Base-by-base conservation (phyloP, 2,797 vertebrate species). In the Spea hammondii region DNA sequence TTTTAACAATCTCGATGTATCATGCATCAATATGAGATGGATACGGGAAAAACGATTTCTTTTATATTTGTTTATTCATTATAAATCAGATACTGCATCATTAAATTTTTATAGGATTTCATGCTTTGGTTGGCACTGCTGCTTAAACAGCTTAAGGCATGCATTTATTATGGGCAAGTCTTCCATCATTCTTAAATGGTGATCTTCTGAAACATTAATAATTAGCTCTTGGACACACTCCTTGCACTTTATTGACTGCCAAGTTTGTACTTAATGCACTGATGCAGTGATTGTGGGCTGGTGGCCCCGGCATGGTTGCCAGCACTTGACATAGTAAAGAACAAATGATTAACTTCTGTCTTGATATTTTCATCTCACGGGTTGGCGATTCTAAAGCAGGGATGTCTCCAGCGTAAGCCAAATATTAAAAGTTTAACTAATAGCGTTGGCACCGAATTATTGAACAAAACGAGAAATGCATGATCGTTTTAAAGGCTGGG, bases 161-260 rank as follows among this genome's bases (percentile, higher is more conserved):
- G 55, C 9, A 69, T 69, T 13, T 69, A 69, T 51, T 54, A 47
- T 55, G 32, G 45, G 48, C 8, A 14, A 44, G 11, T 65, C 54
- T 68, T 55, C 53, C 74, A 76, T 76, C 65, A 14, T 14, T 57
- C 64, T 47, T 55, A 65, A 69, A 66, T 47, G 48, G 73, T 54
- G 62, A 76, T 67, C 45, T 59, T 57, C 48, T 76, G 53, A 68
- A 76, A 76, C 65, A 68, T 67, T 55, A 76, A 53, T 69, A 57
- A 76, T 76, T 59, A 68, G 46, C 45, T 76, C n/a, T 50, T 68
- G 65, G 74, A 76, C 74, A 68, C 74, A 76, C 51, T 68, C 46
- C 6, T 47, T 76, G 65, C 74, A 17, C 65, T 76, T 76, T 76
- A 59, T 76, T 68, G 65, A 68, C 74, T 76, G 65, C 65, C 53